Evolutionary conservation across 2,888 invertebrate species (phyloP), one percentile per base, ranked within the genome.

Genomic region (Venusia cambrica): DNA sequence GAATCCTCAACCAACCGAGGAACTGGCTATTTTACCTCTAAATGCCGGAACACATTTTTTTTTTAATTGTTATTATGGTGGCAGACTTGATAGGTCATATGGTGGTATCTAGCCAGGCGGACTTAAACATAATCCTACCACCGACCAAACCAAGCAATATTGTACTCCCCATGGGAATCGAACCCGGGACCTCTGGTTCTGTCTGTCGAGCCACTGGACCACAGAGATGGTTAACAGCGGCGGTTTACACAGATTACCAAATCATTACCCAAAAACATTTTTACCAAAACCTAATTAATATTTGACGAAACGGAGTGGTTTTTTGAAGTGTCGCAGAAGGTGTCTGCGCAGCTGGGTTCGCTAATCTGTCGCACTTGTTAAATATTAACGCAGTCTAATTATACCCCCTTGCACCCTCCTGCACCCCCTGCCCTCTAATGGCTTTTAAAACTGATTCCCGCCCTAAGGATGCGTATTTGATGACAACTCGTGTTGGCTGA

Each of bases 361-460:
- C 71, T 87, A 85, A 85, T 85, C 85, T 81, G 62, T 70, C 73
- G 73, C 78, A 85, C 87, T 85, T 85, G 84, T 85, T 85, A 87
- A 87, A 87, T 87, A 87, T 87, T 87, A 87, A 87, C 79, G 87
- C 76, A 70, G 73, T 76, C 80, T 87, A 87, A 85, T 87, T 87
- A 85, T 81, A 68, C 63, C 66, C 67, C 63, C 73, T n/a, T 53
- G 56, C 54, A 24, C 57, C 61, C 67, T 51, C 29, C n/a, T n/a
- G n/a, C n/a, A n/a, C 18, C 35, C 33, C 30, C 25, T 30, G 51
- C 58, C 71, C 74, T 77, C 83, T 87, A 87, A 87, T 87, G 85
- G 87, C 77, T 85, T 87, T 87, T 84, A 87, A 85, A 87, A 87
- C 85, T 85, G 87, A 87, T 84, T 84, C 83, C 76, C 73, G 73